A percentile compares a stretch with the other conserved stretches of the same genome.
These are phyloP conservation scores for Apostichopus leukothele DNA, from an alignment of 53 echinoderm and acorn worm species.

Conservation along the genomic window DNA sequence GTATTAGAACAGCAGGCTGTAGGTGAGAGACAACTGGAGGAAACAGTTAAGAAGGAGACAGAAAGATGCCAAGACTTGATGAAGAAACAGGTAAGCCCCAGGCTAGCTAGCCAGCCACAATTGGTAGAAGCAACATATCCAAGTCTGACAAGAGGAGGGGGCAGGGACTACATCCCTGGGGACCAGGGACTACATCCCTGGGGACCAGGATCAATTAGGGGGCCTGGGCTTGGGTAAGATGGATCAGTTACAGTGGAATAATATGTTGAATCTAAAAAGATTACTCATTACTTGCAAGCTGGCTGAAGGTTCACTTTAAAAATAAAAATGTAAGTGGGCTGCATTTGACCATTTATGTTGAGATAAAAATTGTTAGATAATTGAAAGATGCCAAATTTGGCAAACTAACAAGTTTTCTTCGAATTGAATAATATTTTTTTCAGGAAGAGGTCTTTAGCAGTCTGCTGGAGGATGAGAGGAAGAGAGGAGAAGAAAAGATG, in stretches of 20 bases:
- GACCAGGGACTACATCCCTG: no score
- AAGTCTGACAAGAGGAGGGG: no score
- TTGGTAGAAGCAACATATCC: no score
- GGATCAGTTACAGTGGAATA: no score
- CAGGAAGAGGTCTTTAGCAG: conserved; percentile 75
- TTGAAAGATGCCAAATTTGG: not conserved
- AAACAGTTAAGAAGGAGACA: conserved; percentile 68
- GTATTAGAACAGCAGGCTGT: conserved; percentile 85
- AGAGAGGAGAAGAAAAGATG: conserved; percentile 60
- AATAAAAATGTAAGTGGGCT: not conserved
- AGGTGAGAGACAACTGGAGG: conserved; percentile 74
- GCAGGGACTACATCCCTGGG: no score
- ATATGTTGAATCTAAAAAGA: no score
- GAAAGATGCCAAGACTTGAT: conserved; percentile 78
- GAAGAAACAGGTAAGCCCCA: conserved; percentile 68
- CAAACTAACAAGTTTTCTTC: not conserved
- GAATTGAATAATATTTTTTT: not conserved
- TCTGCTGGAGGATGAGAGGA: conserved; percentile 85
- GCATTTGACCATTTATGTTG: not conserved
- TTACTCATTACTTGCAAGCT: no score
- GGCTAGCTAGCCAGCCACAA: no score
- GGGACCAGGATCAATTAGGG: no score
- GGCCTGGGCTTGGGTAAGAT: no score
- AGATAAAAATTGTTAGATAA: not conserved
- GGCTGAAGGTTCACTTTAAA: no score